phyloP scores from a whole-genome alignment of 2,888 invertebrate species.

The Cepaea hortensis region DNA sequence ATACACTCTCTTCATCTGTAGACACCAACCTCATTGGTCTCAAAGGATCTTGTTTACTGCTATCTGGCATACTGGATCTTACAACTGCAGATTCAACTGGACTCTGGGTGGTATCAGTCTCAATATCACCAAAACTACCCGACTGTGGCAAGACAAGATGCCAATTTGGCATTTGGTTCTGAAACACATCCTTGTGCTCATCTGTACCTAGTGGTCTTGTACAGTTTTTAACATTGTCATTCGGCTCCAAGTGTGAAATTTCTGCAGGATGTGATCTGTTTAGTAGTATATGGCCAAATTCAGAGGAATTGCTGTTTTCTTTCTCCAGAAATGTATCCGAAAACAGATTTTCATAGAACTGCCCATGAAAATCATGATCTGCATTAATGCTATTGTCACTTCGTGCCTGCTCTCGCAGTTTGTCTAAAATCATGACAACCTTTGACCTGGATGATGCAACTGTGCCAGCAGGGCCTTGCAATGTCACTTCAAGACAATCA shows the following conservation, averaged over 20 bases:
- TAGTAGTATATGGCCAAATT: background rate
- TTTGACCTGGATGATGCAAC: constrained; percentile 27
- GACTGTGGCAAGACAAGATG: too few relatives aligned
- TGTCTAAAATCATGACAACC: constrained; percentile 32
- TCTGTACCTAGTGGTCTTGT: too few relatives aligned
- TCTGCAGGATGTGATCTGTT: background rate
- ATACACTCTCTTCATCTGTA: constrained; percentile 35
- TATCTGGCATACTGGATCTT: background rate
- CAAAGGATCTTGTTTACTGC: too few relatives aligned
- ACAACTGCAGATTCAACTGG: background rate
- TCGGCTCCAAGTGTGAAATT: background rate
- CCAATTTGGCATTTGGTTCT: background rate
- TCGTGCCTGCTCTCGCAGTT: background rate
- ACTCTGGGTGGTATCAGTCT: background rate
- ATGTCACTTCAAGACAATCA: constrained; percentile 32
- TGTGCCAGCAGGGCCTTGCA: constrained; percentile 38
- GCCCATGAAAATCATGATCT: background rate
- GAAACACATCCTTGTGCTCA: background rate
- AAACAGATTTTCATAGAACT: background rate
- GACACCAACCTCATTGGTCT: background rate
- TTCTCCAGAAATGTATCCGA: constrained; percentile 8
- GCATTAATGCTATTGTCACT: background rate
- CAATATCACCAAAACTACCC: constrained; percentile 13
- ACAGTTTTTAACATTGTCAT: background rate
- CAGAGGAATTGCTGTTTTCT: background rate